A percentile compares a stretch with the other conserved stretches of the same genome.
phyloP scores from a whole-genome alignment of 1,140 invertebrate species.

The Galendromus occidentalis region DNA sequence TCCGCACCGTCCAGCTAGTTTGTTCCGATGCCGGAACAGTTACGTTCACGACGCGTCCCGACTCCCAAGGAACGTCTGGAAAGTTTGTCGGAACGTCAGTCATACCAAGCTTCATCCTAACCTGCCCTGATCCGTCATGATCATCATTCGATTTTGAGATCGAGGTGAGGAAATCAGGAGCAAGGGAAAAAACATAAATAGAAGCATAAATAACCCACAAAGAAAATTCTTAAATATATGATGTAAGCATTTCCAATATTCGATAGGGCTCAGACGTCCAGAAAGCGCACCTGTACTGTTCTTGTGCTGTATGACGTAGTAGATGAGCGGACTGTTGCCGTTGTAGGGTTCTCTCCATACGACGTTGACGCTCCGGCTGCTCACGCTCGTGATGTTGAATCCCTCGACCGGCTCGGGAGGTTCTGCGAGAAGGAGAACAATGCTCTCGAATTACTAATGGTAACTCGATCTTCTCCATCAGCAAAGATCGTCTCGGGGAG shows the following conservation, averaged over 20 bases:
- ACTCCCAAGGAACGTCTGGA: background rate
- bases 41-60: background rate
- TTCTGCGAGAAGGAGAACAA: slow-evolving; percentile 20
- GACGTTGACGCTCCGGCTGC: slow-evolving; percentile 22
- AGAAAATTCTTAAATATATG: too few relatives aligned
- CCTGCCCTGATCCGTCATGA: too few relatives aligned
- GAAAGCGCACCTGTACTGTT: slow-evolving; percentile 22
- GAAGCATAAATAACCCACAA: too few relatives aligned
- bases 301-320: slow-evolving; percentile 28
- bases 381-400: slow-evolving; percentile 22
- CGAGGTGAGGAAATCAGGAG: too few relatives aligned
- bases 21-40: slow-evolving; percentile 1
- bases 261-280: too few relatives aligned
- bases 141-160: too few relatives aligned
- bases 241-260: too few relatives aligned
- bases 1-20: slow-evolving; percentile 15
- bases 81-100: background rate
- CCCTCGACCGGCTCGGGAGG: slow-evolving; percentile 26
- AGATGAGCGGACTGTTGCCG: slow-evolving; percentile 33
- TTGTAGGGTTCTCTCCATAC: slow-evolving; percentile 26
- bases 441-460: slow-evolving; percentile 10
- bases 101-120: too few relatives aligned
- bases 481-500: too few relatives aligned
- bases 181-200: too few relatives aligned
- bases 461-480: background rate